Evolutionary conservation across 1,140 invertebrate genomes (phyloP), one percentile per base, ranked within the genome.

Genomic region (Drosophila orosa): DNA sequence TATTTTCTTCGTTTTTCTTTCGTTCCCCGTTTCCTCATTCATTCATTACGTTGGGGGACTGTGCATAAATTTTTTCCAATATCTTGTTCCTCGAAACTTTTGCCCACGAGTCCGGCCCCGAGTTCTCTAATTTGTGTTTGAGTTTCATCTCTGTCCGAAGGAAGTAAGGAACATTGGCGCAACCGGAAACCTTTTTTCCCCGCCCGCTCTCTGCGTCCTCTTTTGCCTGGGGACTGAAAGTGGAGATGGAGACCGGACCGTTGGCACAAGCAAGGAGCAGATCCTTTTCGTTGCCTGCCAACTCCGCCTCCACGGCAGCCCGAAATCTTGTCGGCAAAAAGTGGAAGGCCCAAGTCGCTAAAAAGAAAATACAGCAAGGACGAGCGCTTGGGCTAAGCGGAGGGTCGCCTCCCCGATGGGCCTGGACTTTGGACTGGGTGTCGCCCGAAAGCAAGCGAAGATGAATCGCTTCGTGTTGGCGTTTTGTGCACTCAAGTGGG

Each of bases 381-480:
- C 75, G 76, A 73, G 63, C 40, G 79, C 74, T 71, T 76, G 73
- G 65, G 79, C 83, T 78, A 78, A 86, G 82, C 83, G 79, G 56
- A 78, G 44, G 17, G 39, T 29, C 33, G 58, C 27, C 22, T 52
- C 24, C 42, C 15, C 22, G 17, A 8, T 33, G 19, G 55, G 42
- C 17, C 44, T 3, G 48, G 19, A 17, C 27, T 59, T 33, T 29
- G 67, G 67, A 35, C 31, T 71, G 68, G 68, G 68, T 71, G 66
- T 72, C 68, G 65, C 66, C 72, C 73, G 74, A 86, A 74, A 81
- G 82, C 74, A 78, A 56, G 63, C 57, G 84, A 89, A 89, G 84
- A 89, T 89, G 85, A 89, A 89, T 89, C 84, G 84, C 74, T 89
- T 89, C 87, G 82, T 85, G 82, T 85, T 81, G 82, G 82, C 78